These are phyloP conservation scores for Oxyura jamaicensis DNA, from an alignment of 2,113 vertebrate genomes.

Conservation along the genomic window DNA sequence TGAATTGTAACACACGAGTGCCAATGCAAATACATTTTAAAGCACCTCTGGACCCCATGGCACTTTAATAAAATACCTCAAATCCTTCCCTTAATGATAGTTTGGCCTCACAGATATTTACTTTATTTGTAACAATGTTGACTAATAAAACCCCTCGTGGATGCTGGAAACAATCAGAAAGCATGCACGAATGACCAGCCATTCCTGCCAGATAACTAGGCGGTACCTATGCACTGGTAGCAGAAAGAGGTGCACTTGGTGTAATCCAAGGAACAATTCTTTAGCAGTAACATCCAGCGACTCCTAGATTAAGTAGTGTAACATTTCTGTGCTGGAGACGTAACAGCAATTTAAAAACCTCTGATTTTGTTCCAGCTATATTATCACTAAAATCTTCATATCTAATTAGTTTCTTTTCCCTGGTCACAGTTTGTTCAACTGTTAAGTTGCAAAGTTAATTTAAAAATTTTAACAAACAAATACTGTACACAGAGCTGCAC, in stretches of 20 bases:
- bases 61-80: not conserved
- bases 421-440: not conserved
- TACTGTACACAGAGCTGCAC: accelerated
- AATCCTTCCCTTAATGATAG: not conserved
- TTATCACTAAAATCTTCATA: not conserved
- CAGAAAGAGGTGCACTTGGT: not conserved
- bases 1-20: not conserved
- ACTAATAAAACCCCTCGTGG: not conserved
- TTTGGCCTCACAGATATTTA: not conserved
- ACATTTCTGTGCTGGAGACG: not conserved
- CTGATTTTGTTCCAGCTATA: not conserved
- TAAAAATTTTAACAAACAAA: not conserved
- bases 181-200: not conserved
- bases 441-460: not conserved
- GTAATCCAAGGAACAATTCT: not conserved
- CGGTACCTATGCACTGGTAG: not conserved
- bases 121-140: not conserved
- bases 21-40: not conserved
- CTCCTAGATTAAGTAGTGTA: not conserved
- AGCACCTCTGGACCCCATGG: not conserved
- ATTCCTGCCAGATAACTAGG: not conserved
- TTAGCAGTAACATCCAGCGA: not conserved
- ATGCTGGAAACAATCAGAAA: not conserved
- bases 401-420: not conserved
- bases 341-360: not conserved